Evolutionary conservation across 2,888 invertebrate species (phyloP).

Genomic region (Brachypterus glaber): DNA sequence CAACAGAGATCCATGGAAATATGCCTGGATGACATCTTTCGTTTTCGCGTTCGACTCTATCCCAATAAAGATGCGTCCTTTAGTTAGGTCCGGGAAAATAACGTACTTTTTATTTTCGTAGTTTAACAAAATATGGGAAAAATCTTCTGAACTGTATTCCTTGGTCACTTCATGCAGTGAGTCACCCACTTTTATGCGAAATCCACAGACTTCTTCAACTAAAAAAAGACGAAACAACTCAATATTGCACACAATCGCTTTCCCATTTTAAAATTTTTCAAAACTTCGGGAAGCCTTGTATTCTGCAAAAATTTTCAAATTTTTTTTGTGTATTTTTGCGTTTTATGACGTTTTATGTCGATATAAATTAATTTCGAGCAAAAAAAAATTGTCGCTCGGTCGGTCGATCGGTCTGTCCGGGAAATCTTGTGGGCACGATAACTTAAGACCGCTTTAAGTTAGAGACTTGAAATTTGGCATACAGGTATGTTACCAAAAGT

Average conservation of each 20-base stretch:
- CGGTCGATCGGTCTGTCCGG: no score
- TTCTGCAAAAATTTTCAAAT: no score
- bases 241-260: slow-evolving; percentile 5
- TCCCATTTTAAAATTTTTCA: no score
- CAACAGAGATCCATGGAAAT: slow-evolving; percentile 57
- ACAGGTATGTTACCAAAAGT: no score
- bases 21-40: slow-evolving; percentile 54
- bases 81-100: slow-evolving; percentile 43
- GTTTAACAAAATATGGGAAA: slow-evolving; percentile 39
- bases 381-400: no score
- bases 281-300: no score
- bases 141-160: slow-evolving; percentile 28
- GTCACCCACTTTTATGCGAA: slow-evolving; percentile 50
- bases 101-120: slow-evolving; percentile 48
- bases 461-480: no score
- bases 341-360: no score
- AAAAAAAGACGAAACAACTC: slow-evolving; percentile 29
- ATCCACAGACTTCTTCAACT: slow-evolving; percentile 54
- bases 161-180: slow-evolving; percentile 39
- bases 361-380: no score
- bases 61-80: slow-evolving; percentile 46
- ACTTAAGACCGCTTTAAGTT: no score
- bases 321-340: no score
- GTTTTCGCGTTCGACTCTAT: slow-evolving; percentile 45
- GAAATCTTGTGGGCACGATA: no score